Evolutionary conservation across 92 coral and sea anemone genomes (phyloP).

Genomic region (Palythoa grandis): DNA sequence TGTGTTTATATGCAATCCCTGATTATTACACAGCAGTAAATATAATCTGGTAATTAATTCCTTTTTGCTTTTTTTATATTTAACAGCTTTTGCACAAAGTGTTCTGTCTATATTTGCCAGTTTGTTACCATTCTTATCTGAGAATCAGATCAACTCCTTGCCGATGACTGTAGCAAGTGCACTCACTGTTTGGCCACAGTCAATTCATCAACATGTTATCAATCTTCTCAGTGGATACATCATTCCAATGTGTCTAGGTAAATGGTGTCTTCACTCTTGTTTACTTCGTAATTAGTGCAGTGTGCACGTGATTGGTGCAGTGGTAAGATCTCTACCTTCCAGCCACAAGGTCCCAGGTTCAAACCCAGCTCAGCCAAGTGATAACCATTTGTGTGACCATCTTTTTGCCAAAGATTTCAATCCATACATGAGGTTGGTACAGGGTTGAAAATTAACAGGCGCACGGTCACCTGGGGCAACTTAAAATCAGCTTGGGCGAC

Average conservation of each 20-base stretch:
- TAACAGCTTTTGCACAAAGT: conserved; percentile 89
- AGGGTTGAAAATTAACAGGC: too few relatives aligned
- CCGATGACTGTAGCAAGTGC: conserved; percentile 88
- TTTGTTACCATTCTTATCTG: conserved; percentile 88
- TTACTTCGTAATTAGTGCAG: too few relatives aligned
- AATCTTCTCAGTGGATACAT: conserved; percentile 92
- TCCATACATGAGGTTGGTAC: too few relatives aligned
- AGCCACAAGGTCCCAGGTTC: too few relatives aligned
- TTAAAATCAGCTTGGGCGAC: too few relatives aligned
- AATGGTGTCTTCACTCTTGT: background rate
- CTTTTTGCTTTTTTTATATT: background rate
- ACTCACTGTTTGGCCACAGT: conserved; percentile 75
- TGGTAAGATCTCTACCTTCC: too few relatives aligned
- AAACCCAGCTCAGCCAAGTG: background rate
- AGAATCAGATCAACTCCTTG: conserved; percentile 81
- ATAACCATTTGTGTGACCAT: background rate
- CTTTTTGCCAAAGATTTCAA: too few relatives aligned
- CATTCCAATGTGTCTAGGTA: conserved; percentile 83
- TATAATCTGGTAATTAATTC: background rate
- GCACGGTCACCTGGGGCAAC: too few relatives aligned
- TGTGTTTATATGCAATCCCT: too few relatives aligned
- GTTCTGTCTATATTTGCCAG: conserved; percentile 92
- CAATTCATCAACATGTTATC: conserved; percentile 76
- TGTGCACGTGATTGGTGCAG: too few relatives aligned
- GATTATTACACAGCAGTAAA: too few relatives aligned